phyloP scores from a whole-genome alignment of 2,113 vertebrate genomes.

The Murina feae region DNA sequence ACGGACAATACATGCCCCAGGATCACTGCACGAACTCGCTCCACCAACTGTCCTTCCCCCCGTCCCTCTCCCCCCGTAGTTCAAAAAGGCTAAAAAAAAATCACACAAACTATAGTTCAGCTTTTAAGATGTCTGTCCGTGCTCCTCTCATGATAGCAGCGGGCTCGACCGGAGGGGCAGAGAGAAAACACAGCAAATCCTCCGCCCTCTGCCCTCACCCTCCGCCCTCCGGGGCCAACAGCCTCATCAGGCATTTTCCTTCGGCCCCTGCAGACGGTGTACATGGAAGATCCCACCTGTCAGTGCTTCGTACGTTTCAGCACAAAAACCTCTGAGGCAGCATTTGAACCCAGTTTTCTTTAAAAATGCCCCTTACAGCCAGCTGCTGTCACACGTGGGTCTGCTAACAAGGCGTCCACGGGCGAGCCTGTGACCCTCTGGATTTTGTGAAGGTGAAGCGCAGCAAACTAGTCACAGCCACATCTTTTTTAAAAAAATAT shows the following conservation, averaged over 20 bases:
- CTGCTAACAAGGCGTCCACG: background rate
- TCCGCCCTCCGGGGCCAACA: slow-evolving; percentile 69
- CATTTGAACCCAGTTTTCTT: slow-evolving; percentile 65
- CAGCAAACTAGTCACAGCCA: background rate
- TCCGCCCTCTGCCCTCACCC: background rate
- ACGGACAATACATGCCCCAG: background rate
- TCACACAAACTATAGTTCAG: slow-evolving; percentile 32
- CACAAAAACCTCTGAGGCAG: slow-evolving; percentile 74
- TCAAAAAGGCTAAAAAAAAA: slow-evolving; percentile 18
- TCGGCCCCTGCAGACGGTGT: slow-evolving; percentile 72
- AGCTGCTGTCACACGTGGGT: background rate
- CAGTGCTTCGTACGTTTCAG: slow-evolving; percentile 72
- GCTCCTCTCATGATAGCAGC: slow-evolving; percentile 70
- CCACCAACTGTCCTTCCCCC: too few relatives aligned
- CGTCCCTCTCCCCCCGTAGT: background rate
- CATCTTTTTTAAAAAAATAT: background rate
- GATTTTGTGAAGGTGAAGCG: background rate
- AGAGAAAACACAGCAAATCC: slow-evolving; percentile 78
- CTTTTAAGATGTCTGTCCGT: slow-evolving; percentile 70
- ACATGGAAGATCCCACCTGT: slow-evolving; percentile 79
- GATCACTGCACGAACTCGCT: rapidly evolving
- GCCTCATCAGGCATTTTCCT: slow-evolving; percentile 74
- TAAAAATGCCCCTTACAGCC: slow-evolving; percentile 1
- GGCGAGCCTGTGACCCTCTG: background rate
- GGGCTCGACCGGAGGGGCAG: slow-evolving; percentile 52